Conservation (phyloP, 2,113 vertebrate genomes). For the Calyptomena viridis region DNA sequence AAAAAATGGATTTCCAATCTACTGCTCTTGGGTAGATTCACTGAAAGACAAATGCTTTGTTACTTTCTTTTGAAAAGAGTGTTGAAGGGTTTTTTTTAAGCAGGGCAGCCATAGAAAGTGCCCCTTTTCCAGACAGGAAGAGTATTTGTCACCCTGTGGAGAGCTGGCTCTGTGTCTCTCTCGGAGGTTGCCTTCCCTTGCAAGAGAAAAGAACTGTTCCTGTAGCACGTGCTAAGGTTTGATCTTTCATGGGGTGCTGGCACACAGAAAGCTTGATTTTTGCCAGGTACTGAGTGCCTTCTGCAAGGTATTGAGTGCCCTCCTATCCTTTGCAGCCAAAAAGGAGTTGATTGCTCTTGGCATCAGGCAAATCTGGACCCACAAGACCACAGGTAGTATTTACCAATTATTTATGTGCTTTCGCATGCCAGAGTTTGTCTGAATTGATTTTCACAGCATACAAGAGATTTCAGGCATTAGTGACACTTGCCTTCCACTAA, state of each 20-base stretch:
- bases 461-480: neutral
- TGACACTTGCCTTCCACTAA: conserved; percentile 23
- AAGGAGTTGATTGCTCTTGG: conserved; percentile 65
- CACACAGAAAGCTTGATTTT: conserved; percentile 7
- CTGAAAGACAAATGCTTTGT: neutral
- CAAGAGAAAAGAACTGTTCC: neutral
- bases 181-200: neutral
- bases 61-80: neutral
- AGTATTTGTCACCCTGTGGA: neutral
- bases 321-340: conserved; percentile 62
- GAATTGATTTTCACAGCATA: conserved; percentile 9
- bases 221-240: neutral
- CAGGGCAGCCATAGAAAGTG: neutral
- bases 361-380: conserved; percentile 56
- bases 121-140: neutral
- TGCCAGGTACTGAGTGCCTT: conserved; percentile 37
- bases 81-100: neutral
- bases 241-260: conserved; percentile 16
- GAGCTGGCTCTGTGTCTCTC: neutral
- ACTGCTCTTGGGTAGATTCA: neutral
- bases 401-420: conserved; percentile 45
- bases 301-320: conserved; percentile 47
- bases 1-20: neutral
- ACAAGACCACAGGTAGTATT: conserved; percentile 60
- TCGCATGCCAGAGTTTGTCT: conserved; percentile 37